Evolutionary conservation across 2,113 vertebrate genomes (phyloP), one percentile per base, ranked within the genome.

Genomic region (Etheostoma spectabile): DNA sequence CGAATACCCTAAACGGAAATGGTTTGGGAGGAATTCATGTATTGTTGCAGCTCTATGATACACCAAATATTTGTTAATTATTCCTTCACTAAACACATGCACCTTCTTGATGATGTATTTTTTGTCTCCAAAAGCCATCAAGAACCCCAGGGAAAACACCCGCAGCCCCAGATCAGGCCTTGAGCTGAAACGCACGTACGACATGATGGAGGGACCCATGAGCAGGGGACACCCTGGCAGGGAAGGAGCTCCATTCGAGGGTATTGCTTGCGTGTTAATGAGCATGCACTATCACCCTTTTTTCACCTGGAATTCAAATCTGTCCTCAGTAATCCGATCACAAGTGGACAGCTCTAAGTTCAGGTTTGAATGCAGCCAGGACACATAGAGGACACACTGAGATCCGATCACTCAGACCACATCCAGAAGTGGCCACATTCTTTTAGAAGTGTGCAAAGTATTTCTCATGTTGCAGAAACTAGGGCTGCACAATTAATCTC

Each of bases 131-230:
- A 63, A 87, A 98, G 98, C 97, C 77, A 97, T 98, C 87, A 99
- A 99, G 93, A 99, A 98, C 80, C 94, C 96, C 48, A 96, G 97
- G 82, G 98, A 99, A 92, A 98, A 96, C 81, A 98, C 97, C 14
- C 96, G 97, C 85, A 99, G 98, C 88, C 98, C 98, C 27, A 95
- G 98, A 88, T 96, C 94, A 21, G 94, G 94, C 87, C 97, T 97
- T 52, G 98, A 99, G 65, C 93, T 98, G 30, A 99, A 99, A 88
- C 97, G 98, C 89, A 95, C 95, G 33, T 98, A 97, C 56, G 97
- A 99, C 13, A 96, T 97, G 79, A 98, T 99, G 91, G 98, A 99
- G 89, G 97, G 96, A 80, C 88, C 92, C 60, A 79, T 97, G 91
- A 95, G 96, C 78, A 96, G 96, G 86, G 96, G 95, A 19, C 95